Evolutionary conservation across 2,113 vertebrate genomes (phyloP).

Genomic region (Clinocottus analis): DNA sequence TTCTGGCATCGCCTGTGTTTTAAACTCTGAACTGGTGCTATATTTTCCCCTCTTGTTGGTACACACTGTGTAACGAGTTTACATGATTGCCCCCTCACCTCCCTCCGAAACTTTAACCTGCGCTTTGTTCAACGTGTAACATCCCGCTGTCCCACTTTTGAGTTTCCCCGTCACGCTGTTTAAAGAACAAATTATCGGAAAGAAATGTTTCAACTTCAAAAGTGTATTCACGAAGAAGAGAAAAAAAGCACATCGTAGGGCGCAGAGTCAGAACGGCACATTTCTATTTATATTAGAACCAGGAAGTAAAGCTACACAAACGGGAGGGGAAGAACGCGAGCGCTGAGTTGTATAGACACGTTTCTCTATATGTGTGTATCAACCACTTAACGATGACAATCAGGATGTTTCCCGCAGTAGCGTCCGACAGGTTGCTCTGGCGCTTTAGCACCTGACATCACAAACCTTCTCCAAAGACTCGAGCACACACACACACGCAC

Average conservation of each 20-base stretch:
- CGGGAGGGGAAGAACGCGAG: slow-evolving; percentile 38
- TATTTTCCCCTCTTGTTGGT: slow-evolving; percentile 66
- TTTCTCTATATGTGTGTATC: slow-evolving; percentile 37
- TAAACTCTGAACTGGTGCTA: slow-evolving; percentile 80
- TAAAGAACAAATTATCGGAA: neutral
- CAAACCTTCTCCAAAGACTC: slow-evolving; percentile 61
- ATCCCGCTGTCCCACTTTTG: slow-evolving; percentile 39
- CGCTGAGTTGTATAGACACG: slow-evolving; percentile 33
- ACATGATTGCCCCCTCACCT: slow-evolving; percentile 30
- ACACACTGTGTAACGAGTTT: slow-evolving; percentile 62
- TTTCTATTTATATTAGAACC: slow-evolving; percentile 31
- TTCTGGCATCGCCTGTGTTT: slow-evolving; percentile 46
- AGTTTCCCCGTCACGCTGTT: slow-evolving; percentile 5
- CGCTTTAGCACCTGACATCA: slow-evolving; percentile 45
- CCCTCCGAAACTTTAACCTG: slow-evolving; percentile 17
- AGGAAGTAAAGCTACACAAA: slow-evolving; percentile 22
- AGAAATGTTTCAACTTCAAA: neutral
- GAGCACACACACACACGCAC: slow-evolving; percentile 32
- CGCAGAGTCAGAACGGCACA: slow-evolving; percentile 44
- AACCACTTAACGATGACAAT: slow-evolving; percentile 73
- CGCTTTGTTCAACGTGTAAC: slow-evolving; percentile 23
- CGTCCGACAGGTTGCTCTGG: slow-evolving; percentile 46
- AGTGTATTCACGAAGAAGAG: neutral
- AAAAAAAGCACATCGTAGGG: slow-evolving; percentile 46
- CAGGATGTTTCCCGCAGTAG: slow-evolving; percentile 67